Percentiles rank a stretch among this genome's conserved stretches.
Conservation (phyloP, 1,140 invertebrate species). For the Pteromalus puparum region DNA sequence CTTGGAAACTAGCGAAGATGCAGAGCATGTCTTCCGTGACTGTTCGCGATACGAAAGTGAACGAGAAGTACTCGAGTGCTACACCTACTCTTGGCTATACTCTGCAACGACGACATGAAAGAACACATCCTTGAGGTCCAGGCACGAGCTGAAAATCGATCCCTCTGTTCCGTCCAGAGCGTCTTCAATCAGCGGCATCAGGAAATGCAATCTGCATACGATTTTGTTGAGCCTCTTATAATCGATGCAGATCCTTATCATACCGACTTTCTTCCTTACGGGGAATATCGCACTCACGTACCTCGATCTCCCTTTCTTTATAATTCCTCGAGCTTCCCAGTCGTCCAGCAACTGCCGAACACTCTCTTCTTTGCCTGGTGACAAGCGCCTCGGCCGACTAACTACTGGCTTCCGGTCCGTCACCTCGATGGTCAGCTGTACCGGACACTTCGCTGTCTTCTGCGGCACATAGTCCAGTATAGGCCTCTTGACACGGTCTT, state of each 20-base stretch:
- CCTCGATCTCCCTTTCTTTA: constrained; percentile 23
- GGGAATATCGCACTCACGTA: neutral
- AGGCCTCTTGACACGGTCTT: constrained; percentile 3
- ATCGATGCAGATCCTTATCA: neutral
- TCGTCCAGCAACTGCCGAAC: constrained; percentile 35
- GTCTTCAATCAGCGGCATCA: constrained; percentile 3
- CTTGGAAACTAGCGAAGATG: no score
- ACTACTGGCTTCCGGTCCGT: constrained; percentile 1
- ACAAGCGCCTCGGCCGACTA: constrained; percentile 41
- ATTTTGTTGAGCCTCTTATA: neutral
- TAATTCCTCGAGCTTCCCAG: constrained; percentile 30
- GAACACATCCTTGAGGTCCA: constrained; percentile 36
- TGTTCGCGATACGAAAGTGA: no score
- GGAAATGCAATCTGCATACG: neutral
- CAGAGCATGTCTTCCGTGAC: no score
- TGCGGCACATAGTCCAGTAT: constrained; percentile 22
- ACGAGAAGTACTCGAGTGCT: no score
- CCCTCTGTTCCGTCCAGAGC: neutral
- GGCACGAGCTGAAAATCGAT: neutral
- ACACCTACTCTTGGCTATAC: constrained; percentile 33
- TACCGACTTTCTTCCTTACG: neutral
- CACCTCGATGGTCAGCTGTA: constrained; percentile 28
- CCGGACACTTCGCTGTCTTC: neutral
- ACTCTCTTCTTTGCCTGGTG: constrained; percentile 35
- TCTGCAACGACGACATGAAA: constrained; percentile 27